Base-by-base conservation (phyloP, 2,888 invertebrate species). In the Biston stratarius region DNA sequence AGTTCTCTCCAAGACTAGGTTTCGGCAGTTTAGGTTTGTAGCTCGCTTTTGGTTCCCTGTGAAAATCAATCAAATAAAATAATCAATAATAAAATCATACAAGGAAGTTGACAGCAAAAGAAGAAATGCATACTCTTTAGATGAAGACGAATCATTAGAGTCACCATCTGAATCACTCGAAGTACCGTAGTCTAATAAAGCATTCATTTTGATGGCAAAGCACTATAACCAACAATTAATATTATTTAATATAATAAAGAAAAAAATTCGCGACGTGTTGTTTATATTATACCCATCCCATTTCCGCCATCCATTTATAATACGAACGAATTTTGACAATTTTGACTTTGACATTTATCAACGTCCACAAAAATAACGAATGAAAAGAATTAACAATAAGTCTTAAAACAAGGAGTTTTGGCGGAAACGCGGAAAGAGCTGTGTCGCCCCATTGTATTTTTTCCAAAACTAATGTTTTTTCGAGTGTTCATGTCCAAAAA, bases 151-250 rank as follows among this genome's bases (percentile, higher is more conserved):
- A 69, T 94, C 66, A 34, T 65, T 64, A 53, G 69, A 70, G 52
- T 63, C 94, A 73, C 92, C 94, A 48, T 95, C 95, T 6, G 95
- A 93, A 67, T 89, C 90, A 77, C 94, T 94, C 45, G 92, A 88
- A 56, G 92, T 85, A 59, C 95, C 96, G 80, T 96, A 96, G 90
- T 96, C 96, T 72, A 96, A 95, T 74, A 96, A 89, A 80, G 96
- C 96, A 88, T 95, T 95, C 95, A 96, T 95, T 72, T 49, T 47
- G 14, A 2, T 24, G 8, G 24, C n/a, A 3, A 10, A 40, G 9
- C 6, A 53, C 14, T 40, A 14, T 24, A 15, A 14, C 14, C 38
- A 38, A 38, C 38, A 38, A 38, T 9, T 8, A 38, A 36, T n/a
- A n/a, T 11, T 24, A 8, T 48, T 9, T 5, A 48, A 33, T 40